phyloP scores from a whole-genome alignment of 2,888 invertebrate genomes.

The Agrotis exclamationis region DNA sequence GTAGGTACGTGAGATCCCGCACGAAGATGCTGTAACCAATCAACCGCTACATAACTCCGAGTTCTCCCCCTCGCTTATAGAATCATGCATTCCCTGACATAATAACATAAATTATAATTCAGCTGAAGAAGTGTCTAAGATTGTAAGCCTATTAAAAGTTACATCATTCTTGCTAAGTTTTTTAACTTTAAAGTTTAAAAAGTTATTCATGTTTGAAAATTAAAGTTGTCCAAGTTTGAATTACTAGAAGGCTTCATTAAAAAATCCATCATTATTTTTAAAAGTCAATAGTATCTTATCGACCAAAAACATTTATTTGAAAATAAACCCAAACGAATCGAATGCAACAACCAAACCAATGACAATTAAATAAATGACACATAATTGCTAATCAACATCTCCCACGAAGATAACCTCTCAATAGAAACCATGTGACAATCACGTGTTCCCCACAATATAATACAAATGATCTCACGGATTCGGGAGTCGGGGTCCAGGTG shows the following conservation, averaged over 20 bases:
- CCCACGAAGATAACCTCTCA: slow-evolving; percentile 54
- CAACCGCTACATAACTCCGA: neutral
- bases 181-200: neutral
- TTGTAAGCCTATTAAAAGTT: too few species aligned
- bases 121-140: too few species aligned
- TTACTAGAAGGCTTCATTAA: neutral
- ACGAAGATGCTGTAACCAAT: neutral
- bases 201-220: neutral
- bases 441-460: slow-evolving; percentile 62
- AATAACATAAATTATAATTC: neutral
- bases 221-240: neutral
- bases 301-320: neutral
- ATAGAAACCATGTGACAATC: slow-evolving; percentile 65
- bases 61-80: neutral
- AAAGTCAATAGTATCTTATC: neutral
- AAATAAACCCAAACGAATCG: neutral
- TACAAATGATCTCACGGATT: slow-evolving; percentile 52
- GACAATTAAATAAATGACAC: slow-evolving; percentile 42
- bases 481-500: slow-evolving; percentile 27
- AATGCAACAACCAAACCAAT: slow-evolving; percentile 11
- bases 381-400: slow-evolving; percentile 19
- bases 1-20: neutral
- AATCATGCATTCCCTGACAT: neutral
- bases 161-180: neutral
- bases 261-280: neutral